Percentiles rank a stretch among this genome's conserved stretches.
Conservation (phyloP, 2,888 invertebrate genomes). For the Dynastes hyllus region DNA sequence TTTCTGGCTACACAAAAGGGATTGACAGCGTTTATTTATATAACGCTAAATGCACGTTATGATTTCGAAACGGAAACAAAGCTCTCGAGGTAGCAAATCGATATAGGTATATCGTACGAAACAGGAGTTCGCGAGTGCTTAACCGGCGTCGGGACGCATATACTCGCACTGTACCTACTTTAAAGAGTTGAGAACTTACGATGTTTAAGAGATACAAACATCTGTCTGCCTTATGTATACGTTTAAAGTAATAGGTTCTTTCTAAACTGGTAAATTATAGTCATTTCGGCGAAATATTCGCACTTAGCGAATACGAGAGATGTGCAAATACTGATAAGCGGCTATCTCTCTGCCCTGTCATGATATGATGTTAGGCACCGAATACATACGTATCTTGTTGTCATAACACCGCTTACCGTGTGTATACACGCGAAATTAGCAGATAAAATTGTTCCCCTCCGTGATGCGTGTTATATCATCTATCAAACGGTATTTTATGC, state of each 20-base stretch:
- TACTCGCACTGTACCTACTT: too few relatives aligned
- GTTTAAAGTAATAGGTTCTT: too few relatives aligned
- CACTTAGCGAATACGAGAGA: background rate
- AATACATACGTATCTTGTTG: background rate
- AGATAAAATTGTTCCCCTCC: constrained; percentile 14
- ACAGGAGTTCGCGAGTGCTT: too few relatives aligned
- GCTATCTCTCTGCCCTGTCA: background rate
- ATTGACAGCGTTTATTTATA: constrained; percentile 23
- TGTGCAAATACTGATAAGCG: background rate
- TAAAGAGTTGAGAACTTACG: too few relatives aligned
- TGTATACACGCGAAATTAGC: background rate
- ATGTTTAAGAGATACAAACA: too few relatives aligned
- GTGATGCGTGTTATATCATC: background rate
- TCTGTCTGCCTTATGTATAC: too few relatives aligned
- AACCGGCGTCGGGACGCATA: too few relatives aligned
- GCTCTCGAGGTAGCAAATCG: background rate
- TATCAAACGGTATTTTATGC: too few relatives aligned
- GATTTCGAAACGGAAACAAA: constrained; percentile 20
- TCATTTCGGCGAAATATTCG: background rate
- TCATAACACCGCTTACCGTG: constrained; percentile 3
- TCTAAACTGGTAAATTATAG: background rate
- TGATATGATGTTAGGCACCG: constrained; percentile 15
- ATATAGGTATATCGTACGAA: background rate
- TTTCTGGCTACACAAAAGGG: constrained; percentile 17
- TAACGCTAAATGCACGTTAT: constrained; percentile 11